Evolutionary conservation across 2,113 vertebrate genomes (phyloP), one percentile per base, ranked within the genome.

Genomic region (Mastomys coucha): DNA sequence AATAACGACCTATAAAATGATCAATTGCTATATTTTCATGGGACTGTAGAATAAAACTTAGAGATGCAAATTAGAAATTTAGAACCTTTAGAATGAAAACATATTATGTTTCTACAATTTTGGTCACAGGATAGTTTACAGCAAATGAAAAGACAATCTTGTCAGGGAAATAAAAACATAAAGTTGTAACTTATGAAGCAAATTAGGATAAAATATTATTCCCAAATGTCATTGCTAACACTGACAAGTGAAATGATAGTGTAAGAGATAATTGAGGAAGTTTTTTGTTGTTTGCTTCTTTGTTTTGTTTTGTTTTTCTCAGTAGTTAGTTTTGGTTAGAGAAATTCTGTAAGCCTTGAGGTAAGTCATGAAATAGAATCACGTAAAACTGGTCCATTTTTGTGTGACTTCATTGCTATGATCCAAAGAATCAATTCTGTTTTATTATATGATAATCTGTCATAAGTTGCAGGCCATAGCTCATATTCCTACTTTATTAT

Each of bases 401-500:
- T 39, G 36, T 12, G 24, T 63, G 60, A 14, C 5, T 31, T 53
- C 8, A 72, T 51, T 91, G 33, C 10, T 80, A 13, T 70, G 19
- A 56, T 88, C 89, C 36, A 85, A 69, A 94, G 28, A 89, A 81
- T 87, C 88, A 73, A 65, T 86, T 91, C 14, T 91, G 24, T 75
- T 94, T 87, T n/a, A 72, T 77, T 89, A 53, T 36, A 92, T 28
- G 63, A 95, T 75, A 94, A 81, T 75, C 4, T 89, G 31, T 11
- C 58, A 45, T 82, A 69, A 22, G 69, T 36, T 49, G 17, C 77
- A 90, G 45, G 36, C 89, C 20, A 89, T 76, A 28, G 39, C 33
- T 89, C 73, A 93, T 89, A 76, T 75, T 63, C 49, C 5, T 9
- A 11, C 20, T 82, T 84, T 87, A 26, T 36, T 33, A 14, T 67